These are phyloP conservation scores for Lordiphosa collinella DNA, from an alignment of 1,140 invertebrate species.

Conservation along the genomic window DNA sequence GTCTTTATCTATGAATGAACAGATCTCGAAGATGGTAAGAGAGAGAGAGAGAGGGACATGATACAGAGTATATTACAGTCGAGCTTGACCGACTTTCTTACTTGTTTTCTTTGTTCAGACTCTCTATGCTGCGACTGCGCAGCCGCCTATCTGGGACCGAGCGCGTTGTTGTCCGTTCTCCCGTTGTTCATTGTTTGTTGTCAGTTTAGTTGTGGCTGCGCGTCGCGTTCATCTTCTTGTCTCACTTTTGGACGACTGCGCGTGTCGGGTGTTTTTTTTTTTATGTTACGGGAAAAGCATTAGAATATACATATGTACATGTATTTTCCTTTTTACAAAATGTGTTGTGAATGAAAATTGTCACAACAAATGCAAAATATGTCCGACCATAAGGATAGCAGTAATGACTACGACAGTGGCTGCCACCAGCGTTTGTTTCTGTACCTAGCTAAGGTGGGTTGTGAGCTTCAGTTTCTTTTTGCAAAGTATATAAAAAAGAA, in stretches of 20 bases:
- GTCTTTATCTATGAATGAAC: too few species aligned
- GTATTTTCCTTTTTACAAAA: conserved; percentile 18
- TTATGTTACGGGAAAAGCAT: conserved; percentile 14
- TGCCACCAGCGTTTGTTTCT: conserved; percentile 58
- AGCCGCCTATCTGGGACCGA: background rate
- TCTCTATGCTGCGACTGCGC: conserved; percentile 25
- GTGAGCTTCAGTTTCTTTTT: conserved; percentile 18
- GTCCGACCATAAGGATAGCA: conserved; percentile 40
- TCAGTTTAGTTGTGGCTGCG: conserved; percentile 18
- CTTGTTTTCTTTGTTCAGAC: conserved; percentile 1
- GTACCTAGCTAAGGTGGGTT: conserved; percentile 52
- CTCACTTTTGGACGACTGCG: conserved; percentile 13
- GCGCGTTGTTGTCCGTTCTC: background rate
- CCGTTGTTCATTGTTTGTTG: conserved; percentile 47
- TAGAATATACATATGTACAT: conserved; percentile 12
- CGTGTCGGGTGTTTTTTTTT: conserved; percentile 26
- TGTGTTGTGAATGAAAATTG: conserved; percentile 17
- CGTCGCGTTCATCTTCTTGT: conserved; percentile 36
- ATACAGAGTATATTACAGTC: too few species aligned
- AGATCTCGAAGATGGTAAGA: too few species aligned
- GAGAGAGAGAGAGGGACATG: too few species aligned
- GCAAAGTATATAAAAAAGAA: too few species aligned
- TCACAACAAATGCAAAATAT: conserved; percentile 38
- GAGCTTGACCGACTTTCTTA: too few species aligned
- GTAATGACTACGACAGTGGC: conserved; percentile 24